Evolutionary conservation across 2,113 vertebrate species (phyloP), one percentile per base, ranked within the genome.

Genomic region (Chamaea fasciata): DNA sequence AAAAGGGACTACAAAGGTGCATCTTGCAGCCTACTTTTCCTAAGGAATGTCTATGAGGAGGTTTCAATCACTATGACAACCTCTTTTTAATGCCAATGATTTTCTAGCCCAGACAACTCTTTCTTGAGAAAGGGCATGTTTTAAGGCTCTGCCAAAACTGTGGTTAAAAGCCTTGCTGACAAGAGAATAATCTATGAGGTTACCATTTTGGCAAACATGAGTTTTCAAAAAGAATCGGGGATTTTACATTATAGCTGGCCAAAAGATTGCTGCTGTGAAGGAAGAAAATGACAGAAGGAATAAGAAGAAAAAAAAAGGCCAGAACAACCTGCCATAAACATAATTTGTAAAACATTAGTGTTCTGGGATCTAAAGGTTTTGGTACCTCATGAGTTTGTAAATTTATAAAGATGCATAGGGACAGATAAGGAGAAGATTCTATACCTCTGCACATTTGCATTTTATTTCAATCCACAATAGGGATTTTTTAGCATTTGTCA

Each of bases 11-110:
- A 98, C 97, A 98, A 97, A 97, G 97, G 96, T 97, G 96, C 91
- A 96, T 94, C 94, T 97, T 86, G 94, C 95, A 96, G 96, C 88
- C 93, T 93, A 91, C 97, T 97, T 97, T 97, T 96, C 96, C 93
- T 92, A 70, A 95, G 91, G 96, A 97, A 98, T 98, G 95, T 96
- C 98, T 97, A 75, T 87, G 92, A 92, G 94, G 92, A 95, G 88
- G 94, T 97, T 97, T 97, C 95, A 90, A 95, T 98, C 97, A 97
- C 98, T 96, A 98, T 98, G 97, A 97, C 96, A 97, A 98, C 97
- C 89, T 94, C 88, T 97, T 97, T 96, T 94, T 97, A 95, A 95
- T 92, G 89, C 94, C 97, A 98, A 97, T 89, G 86, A 93, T 97
- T 96, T 95, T 96, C 89, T 57, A 96, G 95, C 93, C 96, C 95